Conservation (phyloP, 2,797 vertebrate genomes). For the Halcyon badia region DNA sequence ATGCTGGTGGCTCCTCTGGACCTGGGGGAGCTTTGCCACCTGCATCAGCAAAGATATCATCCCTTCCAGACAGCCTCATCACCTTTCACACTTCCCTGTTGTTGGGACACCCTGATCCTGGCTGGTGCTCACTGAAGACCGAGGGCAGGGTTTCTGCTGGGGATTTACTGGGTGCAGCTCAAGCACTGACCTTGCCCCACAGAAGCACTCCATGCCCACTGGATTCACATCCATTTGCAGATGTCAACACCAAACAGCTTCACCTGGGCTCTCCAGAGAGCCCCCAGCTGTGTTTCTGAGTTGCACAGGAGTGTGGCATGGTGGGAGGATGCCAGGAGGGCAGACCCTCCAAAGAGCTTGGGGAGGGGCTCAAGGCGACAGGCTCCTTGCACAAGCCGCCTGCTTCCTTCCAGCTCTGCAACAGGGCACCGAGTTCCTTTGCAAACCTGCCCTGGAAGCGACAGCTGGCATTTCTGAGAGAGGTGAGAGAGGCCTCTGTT, state of each 20-base stretch:
- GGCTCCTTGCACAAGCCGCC: background rate
- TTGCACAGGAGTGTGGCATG: background rate
- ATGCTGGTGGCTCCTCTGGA: background rate
- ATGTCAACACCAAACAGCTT: background rate
- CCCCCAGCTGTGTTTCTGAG: background rate
- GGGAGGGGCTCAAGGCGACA: rapidly evolving
- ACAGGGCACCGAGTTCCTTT: background rate
- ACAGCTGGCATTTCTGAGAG: background rate
- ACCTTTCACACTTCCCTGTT: background rate
- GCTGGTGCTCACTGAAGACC: background rate
- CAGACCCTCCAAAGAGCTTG: background rate
- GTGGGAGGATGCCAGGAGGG: rapidly evolving
- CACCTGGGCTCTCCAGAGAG: background rate
- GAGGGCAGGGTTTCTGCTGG: background rate
- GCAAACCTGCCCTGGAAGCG: slow-evolving; percentile 26
- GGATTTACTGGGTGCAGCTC: background rate
- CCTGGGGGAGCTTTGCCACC: background rate
- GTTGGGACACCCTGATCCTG: rapidly evolving
- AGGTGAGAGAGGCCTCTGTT: slow-evolving; percentile 24
- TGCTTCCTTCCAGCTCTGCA: background rate
- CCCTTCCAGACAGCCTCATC: background rate
- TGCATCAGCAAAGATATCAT: rapidly evolving
- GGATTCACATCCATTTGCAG: rapidly evolving
- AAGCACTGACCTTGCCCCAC: background rate
- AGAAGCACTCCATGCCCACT: rapidly evolving